These are phyloP conservation scores for Melieria picta DNA, from an alignment of 2,888 invertebrate genomes.

Conservation along the genomic window DNA sequence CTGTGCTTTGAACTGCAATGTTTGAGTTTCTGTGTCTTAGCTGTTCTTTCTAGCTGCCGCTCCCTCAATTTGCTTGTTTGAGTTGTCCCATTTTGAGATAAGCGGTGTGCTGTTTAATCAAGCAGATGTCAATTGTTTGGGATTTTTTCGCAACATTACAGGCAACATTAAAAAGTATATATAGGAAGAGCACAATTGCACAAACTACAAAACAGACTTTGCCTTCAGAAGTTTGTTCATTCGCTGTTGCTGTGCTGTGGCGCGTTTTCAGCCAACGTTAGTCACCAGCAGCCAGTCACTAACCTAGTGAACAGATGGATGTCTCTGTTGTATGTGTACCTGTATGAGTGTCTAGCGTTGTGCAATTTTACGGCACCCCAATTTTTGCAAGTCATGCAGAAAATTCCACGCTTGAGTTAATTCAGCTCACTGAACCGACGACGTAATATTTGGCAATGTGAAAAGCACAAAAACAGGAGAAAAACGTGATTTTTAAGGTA, in stretches of 20 bases:
- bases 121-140: conserved; percentile 34
- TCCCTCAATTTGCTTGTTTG: too few relatives aligned
- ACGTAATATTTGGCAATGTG: conserved; percentile 24
- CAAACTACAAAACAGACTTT: neutral
- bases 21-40: too few relatives aligned
- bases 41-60: too few relatives aligned
- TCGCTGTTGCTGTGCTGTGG: too few relatives aligned
- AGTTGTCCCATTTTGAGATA: conserved; percentile 8
- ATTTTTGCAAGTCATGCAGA: conserved; percentile 37
- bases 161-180: conserved; percentile 14
- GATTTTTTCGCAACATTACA: conserved; percentile 28
- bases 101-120: conserved; percentile 35
- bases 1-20: too few relatives aligned
- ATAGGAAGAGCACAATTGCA: conserved; percentile 4
- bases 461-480: neutral
- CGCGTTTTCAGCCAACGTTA: too few relatives aligned
- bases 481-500: conserved; percentile 21
- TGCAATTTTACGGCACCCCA: conserved; percentile 37
- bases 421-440: conserved; percentile 36
- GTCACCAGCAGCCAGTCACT: too few relatives aligned
- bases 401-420: conserved; percentile 36
- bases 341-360: conserved; percentile 15
- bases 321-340: conserved; percentile 16
- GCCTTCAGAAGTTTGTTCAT: neutral
- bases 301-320: too few relatives aligned